These are phyloP conservation scores for Nannoperca obscura DNA, from an alignment of 2,797 vertebrate genomes.

Conservation along the genomic window DNA sequence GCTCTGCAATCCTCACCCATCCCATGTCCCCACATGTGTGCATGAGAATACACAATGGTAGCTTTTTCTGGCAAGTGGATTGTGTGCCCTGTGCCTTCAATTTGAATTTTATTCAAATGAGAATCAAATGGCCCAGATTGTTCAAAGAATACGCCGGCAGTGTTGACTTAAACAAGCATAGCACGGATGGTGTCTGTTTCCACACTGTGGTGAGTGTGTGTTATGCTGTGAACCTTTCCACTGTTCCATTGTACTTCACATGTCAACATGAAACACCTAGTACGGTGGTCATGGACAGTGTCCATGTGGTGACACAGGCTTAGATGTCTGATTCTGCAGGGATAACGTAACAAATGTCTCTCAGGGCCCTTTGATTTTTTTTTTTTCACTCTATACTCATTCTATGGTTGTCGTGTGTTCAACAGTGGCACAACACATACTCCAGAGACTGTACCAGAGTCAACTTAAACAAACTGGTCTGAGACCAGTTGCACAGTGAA, in stretches of 20 bases:
- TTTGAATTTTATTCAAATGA: conserved; percentile 87
- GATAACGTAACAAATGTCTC: background rate
- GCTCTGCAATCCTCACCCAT: conserved; percentile 64
- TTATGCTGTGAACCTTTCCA: conserved; percentile 31
- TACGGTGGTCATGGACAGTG: background rate
- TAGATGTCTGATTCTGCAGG: conserved; percentile 1
- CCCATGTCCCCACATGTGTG: conserved; percentile 57
- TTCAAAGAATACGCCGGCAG: conserved; percentile 73
- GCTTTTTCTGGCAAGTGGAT: conserved; percentile 63
- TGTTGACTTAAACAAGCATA: conserved; percentile 71
- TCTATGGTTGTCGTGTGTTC: background rate
- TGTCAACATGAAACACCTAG: conserved; percentile 32
- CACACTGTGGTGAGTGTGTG: conserved; percentile 39
- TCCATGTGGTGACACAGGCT: conserved; percentile 16
- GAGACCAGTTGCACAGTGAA: background rate
- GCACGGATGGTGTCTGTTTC: conserved; percentile 62
- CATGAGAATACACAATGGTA: conserved; percentile 54
- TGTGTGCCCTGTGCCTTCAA: conserved; percentile 72
- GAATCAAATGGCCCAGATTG: conserved; percentile 83
- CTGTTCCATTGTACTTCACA: conserved; percentile 10
- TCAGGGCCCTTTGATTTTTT: background rate
- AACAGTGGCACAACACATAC: background rate
- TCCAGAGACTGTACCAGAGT: background rate
- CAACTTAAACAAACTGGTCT: background rate
- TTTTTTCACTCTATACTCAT: background rate